Evolutionary conservation across 2,888 invertebrate genomes (phyloP), one percentile per base, ranked within the genome.

Genomic region (Lithophane leautieri): DNA sequence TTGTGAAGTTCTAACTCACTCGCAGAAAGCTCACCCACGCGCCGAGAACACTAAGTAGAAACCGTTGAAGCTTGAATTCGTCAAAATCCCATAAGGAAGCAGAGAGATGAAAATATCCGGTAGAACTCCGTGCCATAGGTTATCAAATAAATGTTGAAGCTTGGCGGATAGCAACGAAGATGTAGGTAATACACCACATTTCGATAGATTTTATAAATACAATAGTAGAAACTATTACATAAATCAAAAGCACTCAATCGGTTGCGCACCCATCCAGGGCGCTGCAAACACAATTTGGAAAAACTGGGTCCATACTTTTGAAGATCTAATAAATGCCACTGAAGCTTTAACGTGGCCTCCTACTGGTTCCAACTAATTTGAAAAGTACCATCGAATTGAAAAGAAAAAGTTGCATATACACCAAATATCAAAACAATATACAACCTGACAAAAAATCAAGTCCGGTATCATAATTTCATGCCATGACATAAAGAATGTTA

Each of bases 61-160:
- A 50, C 62, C 54, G 34, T 75, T 58, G 40, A 62, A 73, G 52
- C 67, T 61, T 63, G 56, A 67, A 71, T 73, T 74, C 76, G 66
- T 76, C 79, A 72, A 83, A 79, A 74, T 79, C 56, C 61, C 76
- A 72, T 67, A 70, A 79, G 75, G 79, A 85, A 79, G 56, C 62
- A 50, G 73, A 61, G 42, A 75, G 76, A 83, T 86, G 69, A 80
- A 86, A 86, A 78, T 83, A 80, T 83, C 86, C 76, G 79, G 79
- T 60, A 65, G 66, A 40, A 61, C 44, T 73, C 73, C 16, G 19
- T 61, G 60, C 54, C 19, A 67, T 73, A 66, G 70, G 62, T 76
- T 79, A 73, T 75, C 72, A 56, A 76, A 83, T 74, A 60, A 77
- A 40, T 61, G 58, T 67, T 75, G 14, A 60, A 69, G 50, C 68